Evolutionary conservation across 2,113 vertebrate genomes (phyloP), one percentile per base, ranked within the genome.

Genomic region (Forbesichthys agassizii): DNA sequence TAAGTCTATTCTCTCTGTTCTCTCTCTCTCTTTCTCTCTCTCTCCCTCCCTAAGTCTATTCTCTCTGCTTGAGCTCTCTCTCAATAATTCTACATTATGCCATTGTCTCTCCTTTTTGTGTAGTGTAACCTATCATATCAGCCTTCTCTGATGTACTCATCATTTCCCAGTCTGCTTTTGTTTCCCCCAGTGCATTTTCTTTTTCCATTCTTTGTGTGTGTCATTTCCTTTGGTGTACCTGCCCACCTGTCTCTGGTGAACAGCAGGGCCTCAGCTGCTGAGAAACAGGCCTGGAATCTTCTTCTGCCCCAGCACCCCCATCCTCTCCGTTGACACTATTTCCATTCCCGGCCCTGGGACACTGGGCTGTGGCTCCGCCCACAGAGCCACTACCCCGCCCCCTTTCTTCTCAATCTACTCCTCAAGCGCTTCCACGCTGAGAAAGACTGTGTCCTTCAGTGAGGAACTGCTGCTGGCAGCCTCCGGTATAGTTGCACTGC

Each of bases 361-460:
- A 78, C 70, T 74, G 73, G 71, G 72, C 66, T 91, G 75, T 90
- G 92, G 64, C 81, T 83, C 83, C 75, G 69, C 61, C 71, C 81
- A 71, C 53, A 94, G 93, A 93, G 91, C 93, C 85, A 78, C 86
- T 88, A 94, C 94, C 91, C 92, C 90, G 64, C 94, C 93, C 92
- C 93, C 91, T 90, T 92, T 89, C 69, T 93, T 88, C 85, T 89
- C 88, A 93, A 91, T 90, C 93, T 93, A 88, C 87, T 94, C 93
- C 87, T 94, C 93, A 94, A 94, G 95, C 90, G 92, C 93, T 80
- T 87, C 92, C 89, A 91, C 94, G 89, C 95, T 99, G 94, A 97
- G 96, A 96, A 97, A 97, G 94, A 95, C 94, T 80, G 94, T 98
- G 92, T 98, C 96, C 92, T 98, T 98, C 96, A 96, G 92, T 87